Percentiles rank a stretch among this genome's conserved stretches.
These are phyloP conservation scores for Zosterops pallidus DNA, from an alignment of 2,113 vertebrate species.

Conservation along the genomic window DNA sequence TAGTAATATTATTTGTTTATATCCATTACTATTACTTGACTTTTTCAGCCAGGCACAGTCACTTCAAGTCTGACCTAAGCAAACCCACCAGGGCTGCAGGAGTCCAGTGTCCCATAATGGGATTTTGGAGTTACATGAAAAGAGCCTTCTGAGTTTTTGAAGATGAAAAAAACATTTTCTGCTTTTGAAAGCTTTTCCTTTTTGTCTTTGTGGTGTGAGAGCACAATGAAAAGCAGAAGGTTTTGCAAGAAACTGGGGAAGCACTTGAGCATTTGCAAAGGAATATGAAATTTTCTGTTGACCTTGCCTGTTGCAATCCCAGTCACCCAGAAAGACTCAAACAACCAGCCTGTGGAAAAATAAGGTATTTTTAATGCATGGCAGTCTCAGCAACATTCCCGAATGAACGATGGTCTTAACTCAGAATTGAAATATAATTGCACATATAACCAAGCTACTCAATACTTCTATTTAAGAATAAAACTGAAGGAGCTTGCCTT, in stretches of 20 bases:
- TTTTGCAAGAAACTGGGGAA: background rate
- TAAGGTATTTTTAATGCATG: background rate
- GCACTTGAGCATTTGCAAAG: background rate
- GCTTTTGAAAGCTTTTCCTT: background rate
- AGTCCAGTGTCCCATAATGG: background rate
- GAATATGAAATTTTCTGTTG: background rate
- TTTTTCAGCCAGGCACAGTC: background rate
- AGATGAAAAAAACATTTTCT: background rate
- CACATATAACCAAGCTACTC: background rate
- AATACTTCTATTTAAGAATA: background rate
- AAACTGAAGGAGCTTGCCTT: background rate
- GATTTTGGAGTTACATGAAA: background rate
- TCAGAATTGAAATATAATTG: background rate
- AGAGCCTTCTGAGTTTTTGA: background rate
- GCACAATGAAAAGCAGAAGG: background rate
- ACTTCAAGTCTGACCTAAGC: background rate
- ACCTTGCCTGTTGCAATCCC: background rate
- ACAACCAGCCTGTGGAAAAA: background rate
- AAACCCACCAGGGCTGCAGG: rapidly evolving
- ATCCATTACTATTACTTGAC: background rate
- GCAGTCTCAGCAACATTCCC: background rate
- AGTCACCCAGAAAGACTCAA: background rate
- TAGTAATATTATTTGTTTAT: background rate
- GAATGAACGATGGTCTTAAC: background rate
- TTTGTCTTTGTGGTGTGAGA: background rate